A percentile compares a stretch with the other conserved stretches of the same genome.
phyloP scores from a whole-genome alignment of 1,140 invertebrate species.

The Schmidtea mediterranea region DNA sequence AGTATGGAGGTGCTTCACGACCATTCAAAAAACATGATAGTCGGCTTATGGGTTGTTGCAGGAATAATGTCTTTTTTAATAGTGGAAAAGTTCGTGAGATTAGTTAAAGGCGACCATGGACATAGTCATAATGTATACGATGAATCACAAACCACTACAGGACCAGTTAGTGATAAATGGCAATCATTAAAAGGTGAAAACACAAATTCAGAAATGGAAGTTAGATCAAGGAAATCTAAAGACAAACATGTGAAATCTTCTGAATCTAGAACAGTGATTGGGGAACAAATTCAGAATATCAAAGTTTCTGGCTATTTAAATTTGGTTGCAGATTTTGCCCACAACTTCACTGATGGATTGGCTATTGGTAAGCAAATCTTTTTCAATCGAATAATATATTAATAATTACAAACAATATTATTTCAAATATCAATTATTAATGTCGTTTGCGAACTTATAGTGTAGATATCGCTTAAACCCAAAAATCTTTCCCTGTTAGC shows the following conservation, averaged over 20 bases:
- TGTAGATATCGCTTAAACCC: no score
- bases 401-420: no score
- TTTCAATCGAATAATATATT: no score
- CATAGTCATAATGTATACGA: constrained; percentile 6
- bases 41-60: constrained; percentile 58
- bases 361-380: constrained; percentile 44
- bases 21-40: constrained; percentile 33
- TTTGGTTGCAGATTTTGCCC: constrained; percentile 68
- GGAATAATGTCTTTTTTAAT: constrained; percentile 70
- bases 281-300: constrained; percentile 32
- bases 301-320: constrained; percentile 77
- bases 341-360: constrained; percentile 85
- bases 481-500: no score
- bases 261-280: not conserved
- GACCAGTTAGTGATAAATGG: constrained; percentile 1
- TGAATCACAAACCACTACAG: not conserved
- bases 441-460: no score
- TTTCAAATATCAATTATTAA: no score
- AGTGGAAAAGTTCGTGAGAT: constrained; percentile 65
- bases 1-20: constrained; percentile 20
- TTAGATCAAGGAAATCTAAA: not conserved
- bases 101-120: constrained; percentile 42
- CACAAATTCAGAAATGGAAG: not conserved
- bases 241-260: not conserved
- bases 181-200: constrained; percentile 8